Evolutionary conservation across 2,797 vertebrate species (phyloP).

Genomic region (Falco berigora): DNA sequence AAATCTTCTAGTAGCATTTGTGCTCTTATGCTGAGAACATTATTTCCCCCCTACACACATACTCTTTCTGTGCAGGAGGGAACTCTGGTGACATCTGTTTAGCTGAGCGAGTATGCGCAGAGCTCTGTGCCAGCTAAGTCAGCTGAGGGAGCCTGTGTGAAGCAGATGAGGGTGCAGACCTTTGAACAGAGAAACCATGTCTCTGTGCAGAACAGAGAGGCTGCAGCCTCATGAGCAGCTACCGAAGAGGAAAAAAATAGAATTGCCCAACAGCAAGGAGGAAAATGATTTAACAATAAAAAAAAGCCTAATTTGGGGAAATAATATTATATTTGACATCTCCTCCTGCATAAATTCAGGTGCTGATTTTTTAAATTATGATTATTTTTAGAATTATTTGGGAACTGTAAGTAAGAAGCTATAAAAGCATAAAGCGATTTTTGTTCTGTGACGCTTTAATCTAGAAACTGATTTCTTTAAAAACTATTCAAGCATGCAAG

Average conservation of each 20-base stretch:
- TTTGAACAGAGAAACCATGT: not conserved
- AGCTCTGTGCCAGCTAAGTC: not conserved
- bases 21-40: conserved; percentile 7
- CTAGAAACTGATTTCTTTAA: not conserved
- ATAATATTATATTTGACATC: not conserved
- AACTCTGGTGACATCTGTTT: conserved; percentile 34
- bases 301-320: not conserved
- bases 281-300: not conserved
- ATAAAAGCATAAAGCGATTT: not conserved
- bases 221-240: not conserved
- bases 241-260: not conserved
- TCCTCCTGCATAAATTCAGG: not conserved
- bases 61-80: conserved; percentile 8
- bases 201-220: not conserved
- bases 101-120: not conserved
- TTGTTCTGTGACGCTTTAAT: not conserved
- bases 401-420: not conserved
- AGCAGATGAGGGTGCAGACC: not conserved
- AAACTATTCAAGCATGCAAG: not conserved
- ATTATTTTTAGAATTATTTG: not conserved
- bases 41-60: not conserved
- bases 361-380: not conserved
- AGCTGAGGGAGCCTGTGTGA: not conserved
- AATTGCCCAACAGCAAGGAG: not conserved
- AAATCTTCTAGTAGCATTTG: conserved; percentile 50